Base-by-base conservation (phyloP, 2,888 invertebrate species). In the Priocnemis perturbator region DNA sequence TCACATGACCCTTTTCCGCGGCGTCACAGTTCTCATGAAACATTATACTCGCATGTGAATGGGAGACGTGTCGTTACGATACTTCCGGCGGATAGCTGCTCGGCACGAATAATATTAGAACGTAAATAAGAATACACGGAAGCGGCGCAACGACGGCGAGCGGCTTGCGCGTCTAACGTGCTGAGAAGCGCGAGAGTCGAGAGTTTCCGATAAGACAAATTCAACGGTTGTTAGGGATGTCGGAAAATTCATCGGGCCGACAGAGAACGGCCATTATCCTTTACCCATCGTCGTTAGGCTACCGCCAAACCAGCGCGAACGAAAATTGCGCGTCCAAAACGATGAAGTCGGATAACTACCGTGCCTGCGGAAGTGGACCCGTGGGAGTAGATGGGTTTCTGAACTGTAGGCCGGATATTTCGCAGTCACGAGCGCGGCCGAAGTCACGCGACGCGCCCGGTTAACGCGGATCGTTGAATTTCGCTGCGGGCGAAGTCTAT, bases 21-120 rank as follows among this genome's bases (percentile, higher is more conserved):
- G 81, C 86, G 87, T 87, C 85, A 88, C 87, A 87, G 84, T 88
- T 87, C 87, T 87, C 87, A 87, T 87, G 87, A 87, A 88, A 88
- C 84, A 81, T 82, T 86, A 86, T 83, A 79, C 81, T 73, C 65
- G 81, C 79, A 83, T 86, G 85, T 79, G 83, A 84, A 85, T 81
- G 81, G 79, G 84, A 86, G 83, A 87, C 84, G 82, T 83, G 84
- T 86, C 87, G 85, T 87, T 83, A 84, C 86, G 85, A 87, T 87
- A 88, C 87, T 88, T 88, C 88, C 88, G 87, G 86, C 81, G 87
- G 83, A 85, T 84, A 83, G 81, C 75, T 78, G 64, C 57, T 61
- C 66, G 68, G 61, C 73, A 62, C 69, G 71, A 66, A 74, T 72
- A 69, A 76, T 63, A 64, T 77, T 68, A 67, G 69, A 75, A 69